Evolutionary conservation across 2,888 invertebrate genomes (phyloP), one percentile per base, ranked within the genome.

Genomic region (Epistrophella euchroma): DNA sequence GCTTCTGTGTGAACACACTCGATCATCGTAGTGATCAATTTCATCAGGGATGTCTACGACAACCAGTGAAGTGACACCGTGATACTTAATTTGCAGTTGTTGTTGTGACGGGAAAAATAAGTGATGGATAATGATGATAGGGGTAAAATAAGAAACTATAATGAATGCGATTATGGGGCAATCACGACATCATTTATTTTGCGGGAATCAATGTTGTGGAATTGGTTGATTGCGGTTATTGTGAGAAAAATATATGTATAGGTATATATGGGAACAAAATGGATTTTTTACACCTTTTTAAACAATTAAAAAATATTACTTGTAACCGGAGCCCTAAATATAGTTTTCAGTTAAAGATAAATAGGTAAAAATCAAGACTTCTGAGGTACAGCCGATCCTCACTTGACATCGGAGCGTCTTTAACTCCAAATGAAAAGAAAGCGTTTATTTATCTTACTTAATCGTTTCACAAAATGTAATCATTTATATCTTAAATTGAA

Each of bases 81-180:
- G 85, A 73, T 76, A 76, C 64, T 76, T 76, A 66, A 72, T 80
- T 81, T 85, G 62, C 76, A 72, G 81, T 81, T 62, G 81, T 72
- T 85, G 76, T 60, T 85, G 68, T 81, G 81, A 81, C 76, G 45
- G 40, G 7, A 45, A 68, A 52, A 43, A 47, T 56, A 70, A 66
- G 47, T 81, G 72, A 85, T 62, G 76, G 35, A 58, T 37, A 37
- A 60, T 40, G 19, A 22, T 76, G 72, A 85, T 85, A 81, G 85
- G 85, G 85, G 81, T 85, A 77, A 76, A 76, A 56, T 68, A 62
- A 60, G 68, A 68, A 62, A 28, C 25, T 17, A 58, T 3, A 43
- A 7, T 22, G 62, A 37, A 62, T 25, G 55, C 11, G 62, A 79
- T 70, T 71, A 66, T 37, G 6, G 43, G 47, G 28, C 35, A 60